Conservation (phyloP, 2,113 vertebrate genomes). For the Natator depressus region DNA sequence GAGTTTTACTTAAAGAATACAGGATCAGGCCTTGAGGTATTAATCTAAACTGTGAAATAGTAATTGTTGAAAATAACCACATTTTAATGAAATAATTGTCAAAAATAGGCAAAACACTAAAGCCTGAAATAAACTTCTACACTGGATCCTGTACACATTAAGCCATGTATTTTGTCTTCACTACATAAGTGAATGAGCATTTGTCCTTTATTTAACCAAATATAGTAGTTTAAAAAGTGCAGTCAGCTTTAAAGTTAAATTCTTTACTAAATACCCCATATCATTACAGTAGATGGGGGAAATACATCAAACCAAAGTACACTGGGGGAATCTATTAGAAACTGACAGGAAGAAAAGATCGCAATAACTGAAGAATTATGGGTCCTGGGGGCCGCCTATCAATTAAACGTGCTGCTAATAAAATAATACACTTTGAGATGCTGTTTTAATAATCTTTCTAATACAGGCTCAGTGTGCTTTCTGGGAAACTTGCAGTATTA, state of each 20-base stretch:
- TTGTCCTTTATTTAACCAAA: not conserved
- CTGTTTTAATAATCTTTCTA: not conserved
- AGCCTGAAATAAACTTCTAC: not conserved
- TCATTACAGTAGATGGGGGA: not conserved
- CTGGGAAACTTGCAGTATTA: not conserved
- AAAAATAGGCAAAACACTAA: not conserved
- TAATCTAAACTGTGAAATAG: not conserved
- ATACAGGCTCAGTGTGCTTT: not conserved
- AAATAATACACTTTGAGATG: not conserved
- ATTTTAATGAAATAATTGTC: not conserved
- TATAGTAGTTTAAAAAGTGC: not conserved
- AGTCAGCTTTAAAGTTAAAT: not conserved
- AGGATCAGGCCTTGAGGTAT: not conserved
- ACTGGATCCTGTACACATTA: not conserved
- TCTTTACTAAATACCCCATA: not conserved
- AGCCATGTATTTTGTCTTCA: not conserved
- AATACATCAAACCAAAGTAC: not conserved
- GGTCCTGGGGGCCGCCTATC: constrained; percentile 9
- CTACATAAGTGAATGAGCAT: not conserved
- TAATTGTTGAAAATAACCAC: not conserved
- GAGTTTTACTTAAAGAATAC: not conserved
- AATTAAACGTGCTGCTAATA: constrained; percentile 55
- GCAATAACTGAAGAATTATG: constrained; percentile 7
- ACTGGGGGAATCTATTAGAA: not conserved
- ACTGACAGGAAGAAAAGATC: not conserved